Percentiles rank a stretch among this genome's conserved stretches.
Evolutionary conservation across 2,888 invertebrate genomes (phyloP).

Genomic region (Campoplex nolae): DNA sequence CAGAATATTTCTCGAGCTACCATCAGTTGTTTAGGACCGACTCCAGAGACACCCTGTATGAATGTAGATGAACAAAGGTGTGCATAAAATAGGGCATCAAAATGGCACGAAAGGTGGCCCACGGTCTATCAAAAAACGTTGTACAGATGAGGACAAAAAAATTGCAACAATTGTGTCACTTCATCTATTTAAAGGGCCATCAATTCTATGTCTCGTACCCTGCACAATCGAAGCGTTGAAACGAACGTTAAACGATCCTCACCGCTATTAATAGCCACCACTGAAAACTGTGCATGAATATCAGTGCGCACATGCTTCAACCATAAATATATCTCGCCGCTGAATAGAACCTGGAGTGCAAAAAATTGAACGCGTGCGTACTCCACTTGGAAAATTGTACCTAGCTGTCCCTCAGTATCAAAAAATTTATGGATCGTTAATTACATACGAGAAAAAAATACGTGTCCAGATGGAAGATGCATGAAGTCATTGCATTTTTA

Average conservation of each 20-base stretch:
- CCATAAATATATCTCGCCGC: neutral
- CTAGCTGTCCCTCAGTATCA: no score
- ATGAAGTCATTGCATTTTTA: no score
- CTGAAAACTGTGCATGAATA: neutral
- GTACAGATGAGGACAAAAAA: neutral
- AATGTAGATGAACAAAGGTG: neutral
- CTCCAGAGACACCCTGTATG: no score
- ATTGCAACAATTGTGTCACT: neutral
- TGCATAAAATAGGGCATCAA: neutral
- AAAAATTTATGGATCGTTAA: neutral
- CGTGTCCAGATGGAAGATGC: no score
- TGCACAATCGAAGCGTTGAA: neutral
- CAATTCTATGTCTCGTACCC: neutral
- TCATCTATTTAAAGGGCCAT: neutral
- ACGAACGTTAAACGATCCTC: neutral
- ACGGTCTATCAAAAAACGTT: neutral
- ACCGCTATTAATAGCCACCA: neutral
- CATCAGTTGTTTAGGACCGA: no score
- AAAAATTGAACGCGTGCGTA: neutral
- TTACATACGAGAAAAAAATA: neutral
- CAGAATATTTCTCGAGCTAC: neutral
- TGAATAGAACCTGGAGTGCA: neutral
- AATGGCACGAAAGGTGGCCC: no score
- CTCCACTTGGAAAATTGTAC: neutral
- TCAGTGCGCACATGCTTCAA: neutral